These are phyloP conservation scores for Mythimna albipuncta DNA, from an alignment of 2,888 invertebrate genomes.

Conservation along the genomic window DNA sequence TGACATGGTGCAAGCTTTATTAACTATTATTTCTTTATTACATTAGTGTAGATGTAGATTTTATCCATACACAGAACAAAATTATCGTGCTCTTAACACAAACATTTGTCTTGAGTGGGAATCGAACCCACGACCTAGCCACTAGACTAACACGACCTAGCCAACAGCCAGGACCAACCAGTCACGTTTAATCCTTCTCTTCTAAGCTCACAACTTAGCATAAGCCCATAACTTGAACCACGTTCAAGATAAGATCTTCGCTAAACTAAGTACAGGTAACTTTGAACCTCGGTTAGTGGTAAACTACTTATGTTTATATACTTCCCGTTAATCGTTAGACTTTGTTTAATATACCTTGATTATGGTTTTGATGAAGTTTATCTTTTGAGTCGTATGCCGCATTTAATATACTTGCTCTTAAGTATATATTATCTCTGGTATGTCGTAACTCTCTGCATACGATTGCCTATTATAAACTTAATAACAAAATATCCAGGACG, in stretches of 20 bases:
- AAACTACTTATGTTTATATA: constrained; percentile 63
- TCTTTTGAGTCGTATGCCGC: not conserved
- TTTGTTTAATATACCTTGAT: constrained; percentile 48
- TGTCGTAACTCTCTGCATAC: not conserved
- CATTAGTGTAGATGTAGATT: too few relatives aligned
- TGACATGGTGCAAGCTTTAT: too few relatives aligned
- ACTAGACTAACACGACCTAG: too few relatives aligned
- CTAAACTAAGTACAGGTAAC: constrained; percentile 81
- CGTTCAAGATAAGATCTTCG: constrained; percentile 77
- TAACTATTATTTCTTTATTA: too few relatives aligned
- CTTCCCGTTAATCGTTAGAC: constrained; percentile 62
- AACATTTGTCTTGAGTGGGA: too few relatives aligned
- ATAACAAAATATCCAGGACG: too few relatives aligned
- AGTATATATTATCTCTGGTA: not conserved
- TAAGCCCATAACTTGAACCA: constrained; percentile 67
- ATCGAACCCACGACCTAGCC: too few relatives aligned
- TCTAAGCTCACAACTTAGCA: not conserved
- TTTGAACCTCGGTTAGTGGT: constrained; percentile 69
- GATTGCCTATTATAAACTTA: too few relatives aligned
- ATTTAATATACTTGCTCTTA: not conserved
- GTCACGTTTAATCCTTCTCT: not conserved
- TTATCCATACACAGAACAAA: too few relatives aligned
- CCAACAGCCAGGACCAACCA: too few relatives aligned
- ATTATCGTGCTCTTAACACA: too few relatives aligned
- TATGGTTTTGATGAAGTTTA: constrained; percentile 48